Conservation (phyloP, 2,113 vertebrate genomes). For the Lepus americanus region DNA sequence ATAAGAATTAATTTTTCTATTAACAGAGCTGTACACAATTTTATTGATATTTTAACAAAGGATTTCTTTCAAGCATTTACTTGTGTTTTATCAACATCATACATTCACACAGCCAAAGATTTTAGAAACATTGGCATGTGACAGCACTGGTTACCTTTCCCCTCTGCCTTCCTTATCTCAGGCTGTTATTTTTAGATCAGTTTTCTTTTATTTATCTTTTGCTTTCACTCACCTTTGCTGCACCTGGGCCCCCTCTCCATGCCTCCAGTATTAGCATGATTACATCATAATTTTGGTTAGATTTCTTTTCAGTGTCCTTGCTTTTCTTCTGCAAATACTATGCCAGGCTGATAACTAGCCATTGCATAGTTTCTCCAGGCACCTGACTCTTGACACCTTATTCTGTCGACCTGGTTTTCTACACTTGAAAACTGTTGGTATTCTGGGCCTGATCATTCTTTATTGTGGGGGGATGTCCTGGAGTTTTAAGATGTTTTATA, state of each 20-base stretch:
- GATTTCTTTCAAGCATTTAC: not conserved
- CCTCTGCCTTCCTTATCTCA: too few relatives aligned
- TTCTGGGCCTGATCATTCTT: not conserved
- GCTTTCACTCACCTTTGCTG: not conserved
- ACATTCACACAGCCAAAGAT: not conserved
- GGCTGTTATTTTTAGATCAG: not conserved
- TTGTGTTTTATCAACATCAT: not conserved
- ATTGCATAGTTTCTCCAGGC: not conserved
- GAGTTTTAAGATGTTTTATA: not conserved
- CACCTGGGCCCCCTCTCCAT: accelerated
- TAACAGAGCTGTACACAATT: not conserved
- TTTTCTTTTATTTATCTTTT: not conserved
- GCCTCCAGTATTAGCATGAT: not conserved
- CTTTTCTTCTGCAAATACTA: not conserved
- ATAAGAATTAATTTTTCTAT: not conserved
- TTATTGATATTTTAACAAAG: not conserved
- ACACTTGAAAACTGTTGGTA: not conserved
- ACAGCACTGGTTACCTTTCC: not conserved
- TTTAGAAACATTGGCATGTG: not conserved
- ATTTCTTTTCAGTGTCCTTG: not conserved
- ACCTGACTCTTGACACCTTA: not conserved
- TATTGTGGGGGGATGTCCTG: accelerated
- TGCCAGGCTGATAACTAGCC: too few relatives aligned
- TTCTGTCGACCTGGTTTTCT: not conserved
- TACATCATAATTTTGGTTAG: not conserved